These are phyloP conservation scores for Poicephalus gulielmi DNA, from an alignment of 2,113 vertebrate genomes.

Conservation along the genomic window DNA sequence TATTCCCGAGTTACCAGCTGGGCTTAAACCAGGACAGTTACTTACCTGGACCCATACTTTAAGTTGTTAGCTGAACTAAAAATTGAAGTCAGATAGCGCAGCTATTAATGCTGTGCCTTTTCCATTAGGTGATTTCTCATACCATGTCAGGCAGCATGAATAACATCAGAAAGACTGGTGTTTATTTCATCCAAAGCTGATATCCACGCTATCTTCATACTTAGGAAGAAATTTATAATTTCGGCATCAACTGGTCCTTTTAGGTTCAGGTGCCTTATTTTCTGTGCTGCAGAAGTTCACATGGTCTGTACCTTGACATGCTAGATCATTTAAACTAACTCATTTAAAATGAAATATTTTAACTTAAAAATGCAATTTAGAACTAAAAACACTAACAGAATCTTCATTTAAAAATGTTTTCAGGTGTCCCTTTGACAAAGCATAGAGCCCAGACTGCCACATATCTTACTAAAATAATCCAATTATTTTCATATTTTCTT, in stretches of 20 bases:
- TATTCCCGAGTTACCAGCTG: background rate
- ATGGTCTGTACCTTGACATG: background rate
- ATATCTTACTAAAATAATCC: background rate
- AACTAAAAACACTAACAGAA: background rate
- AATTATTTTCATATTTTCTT: background rate
- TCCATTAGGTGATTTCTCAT: background rate
- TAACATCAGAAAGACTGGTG: background rate
- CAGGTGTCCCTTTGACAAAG: background rate
- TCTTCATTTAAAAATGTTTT: background rate
- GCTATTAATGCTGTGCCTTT: background rate
- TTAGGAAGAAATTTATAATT: background rate
- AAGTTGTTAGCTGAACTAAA: background rate
- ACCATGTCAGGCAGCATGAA: background rate
- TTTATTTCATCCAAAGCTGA: background rate
- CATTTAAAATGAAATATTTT: background rate
- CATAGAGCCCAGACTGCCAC: background rate
- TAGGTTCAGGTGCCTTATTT: background rate
- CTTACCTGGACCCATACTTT: background rate
- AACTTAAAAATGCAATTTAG: constrained; percentile 4
- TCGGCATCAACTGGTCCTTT: constrained; percentile 6
- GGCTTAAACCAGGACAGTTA: background rate
- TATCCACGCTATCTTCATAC: background rate
- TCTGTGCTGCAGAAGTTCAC: background rate
- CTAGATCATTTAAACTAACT: too few relatives aligned
- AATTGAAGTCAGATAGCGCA: background rate